Evolutionary conservation across 2,797 vertebrate species (phyloP), one percentile per base, ranked within the genome.

Genomic region (Betta splendens): DNA sequence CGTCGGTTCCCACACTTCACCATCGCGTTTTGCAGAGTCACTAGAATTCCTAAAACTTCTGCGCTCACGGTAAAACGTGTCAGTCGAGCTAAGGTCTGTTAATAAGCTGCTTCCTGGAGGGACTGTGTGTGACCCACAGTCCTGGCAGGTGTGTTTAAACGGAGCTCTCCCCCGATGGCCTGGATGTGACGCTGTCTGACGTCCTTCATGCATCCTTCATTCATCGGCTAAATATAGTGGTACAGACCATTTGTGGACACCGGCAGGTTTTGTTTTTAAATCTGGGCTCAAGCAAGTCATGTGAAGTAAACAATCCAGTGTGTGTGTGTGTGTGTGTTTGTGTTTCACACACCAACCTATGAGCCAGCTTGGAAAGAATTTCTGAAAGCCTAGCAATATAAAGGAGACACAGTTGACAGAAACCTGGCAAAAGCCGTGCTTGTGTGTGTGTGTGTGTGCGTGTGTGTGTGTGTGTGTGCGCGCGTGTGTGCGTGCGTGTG

Each of bases 211-310:
- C 36, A 72, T 58, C 70, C 83, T 85, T 79, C 64, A 60, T 53
- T 46, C 36, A 72, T 58, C 70, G 83, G 85, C 79, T 83, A 84
- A 87, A 88, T 76, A 82, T 62, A 81, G 65, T 51, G 46, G 31
- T 33, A 23, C 50, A 29, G 67, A 66, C 76, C 81, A 83, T 81
- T 83, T 67, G 49, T 76, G 71, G 75, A 80, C 43, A 15, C 17
- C 3, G 6, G 48, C 23, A 50, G 35, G 38, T 28, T 56, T 48
- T 47, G n/a, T 50, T 50, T 45, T 48, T 16, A 5, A 48, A 54
- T 62, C 44, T 21, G 64, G 69, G 45, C 62, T 20, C 21, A 2
- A 32, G 50, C 4, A 15, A 64, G 47, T 25, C 15, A 33, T 35
- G 16, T 57, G 72, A 72, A 57, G 62, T 71, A 77, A 85, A 83